Conservation (phyloP, 1,140 invertebrate genomes). For the Drosophila lacertosa region DNA sequence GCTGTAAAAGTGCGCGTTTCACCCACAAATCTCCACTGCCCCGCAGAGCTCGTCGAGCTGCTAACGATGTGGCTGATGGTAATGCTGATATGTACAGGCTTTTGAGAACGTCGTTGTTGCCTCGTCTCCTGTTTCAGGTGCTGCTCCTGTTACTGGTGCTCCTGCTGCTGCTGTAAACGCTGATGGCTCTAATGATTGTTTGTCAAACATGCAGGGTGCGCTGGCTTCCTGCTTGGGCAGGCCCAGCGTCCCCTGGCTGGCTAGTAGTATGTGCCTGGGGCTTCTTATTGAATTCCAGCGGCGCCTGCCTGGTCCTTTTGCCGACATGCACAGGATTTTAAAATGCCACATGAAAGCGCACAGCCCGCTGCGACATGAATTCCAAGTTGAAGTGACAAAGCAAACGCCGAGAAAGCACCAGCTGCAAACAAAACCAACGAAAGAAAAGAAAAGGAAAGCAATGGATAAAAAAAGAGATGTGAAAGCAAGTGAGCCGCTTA, state of each 20-base stretch:
- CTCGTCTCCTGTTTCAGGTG: background rate
- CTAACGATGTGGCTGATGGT: constrained; percentile 61
- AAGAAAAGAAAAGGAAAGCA: constrained; percentile 4
- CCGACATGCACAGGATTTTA: constrained; percentile 77
- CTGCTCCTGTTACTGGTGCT: background rate
- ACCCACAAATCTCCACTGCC: background rate
- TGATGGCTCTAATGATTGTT: constrained; percentile 79
- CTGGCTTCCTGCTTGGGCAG: constrained; percentile 18
- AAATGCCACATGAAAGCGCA: constrained; percentile 74
- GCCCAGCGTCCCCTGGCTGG: constrained; percentile 16
- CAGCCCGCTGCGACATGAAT: constrained; percentile 67
- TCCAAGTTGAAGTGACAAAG: constrained; percentile 75
- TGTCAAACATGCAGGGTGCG: constrained; percentile 63
- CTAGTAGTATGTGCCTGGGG: constrained; percentile 16
- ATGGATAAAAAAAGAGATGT: constrained; percentile 8
- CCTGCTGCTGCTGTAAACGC: constrained; percentile 15
- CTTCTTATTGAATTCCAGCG: constrained; percentile 75
- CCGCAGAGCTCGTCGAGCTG: constrained; percentile 36
- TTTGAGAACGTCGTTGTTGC: constrained; percentile 24
- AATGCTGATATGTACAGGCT: constrained; percentile 63
- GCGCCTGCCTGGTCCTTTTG: constrained; percentile 38
- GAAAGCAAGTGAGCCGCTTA: constrained; percentile 55
- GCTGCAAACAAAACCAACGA: background rate
- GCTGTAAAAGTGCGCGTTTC: constrained; percentile 38
- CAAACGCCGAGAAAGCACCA: constrained; percentile 47